Evolutionary conservation across 1,140 invertebrate species (phyloP).

Genomic region (Scaptomyza montana): DNA sequence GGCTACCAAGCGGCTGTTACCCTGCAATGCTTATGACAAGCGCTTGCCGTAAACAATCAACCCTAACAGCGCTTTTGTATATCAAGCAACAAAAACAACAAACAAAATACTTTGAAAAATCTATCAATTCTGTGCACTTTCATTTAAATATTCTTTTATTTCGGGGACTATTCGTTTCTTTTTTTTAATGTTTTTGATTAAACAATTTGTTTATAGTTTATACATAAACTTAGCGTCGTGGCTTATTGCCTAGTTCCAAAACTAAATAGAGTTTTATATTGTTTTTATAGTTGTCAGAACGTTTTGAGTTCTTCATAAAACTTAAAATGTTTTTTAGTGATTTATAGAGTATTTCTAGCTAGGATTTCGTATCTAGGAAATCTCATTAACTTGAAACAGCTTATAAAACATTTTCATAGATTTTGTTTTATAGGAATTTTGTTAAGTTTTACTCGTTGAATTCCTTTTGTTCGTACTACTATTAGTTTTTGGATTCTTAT

Average conservation of each 20-base stretch:
- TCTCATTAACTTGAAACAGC: too few relatives aligned
- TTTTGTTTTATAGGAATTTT: too few relatives aligned
- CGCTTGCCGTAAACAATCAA: constrained; percentile 17
- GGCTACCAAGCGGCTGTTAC: constrained; percentile 21
- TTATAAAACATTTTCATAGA: too few relatives aligned
- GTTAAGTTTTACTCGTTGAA: too few relatives aligned
- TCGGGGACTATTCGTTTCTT: not conserved
- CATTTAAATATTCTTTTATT: constrained; percentile 2
- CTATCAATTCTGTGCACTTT: constrained; percentile 55
- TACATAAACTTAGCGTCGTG: too few relatives aligned
- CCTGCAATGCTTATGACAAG: constrained; percentile 35
- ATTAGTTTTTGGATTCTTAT: too few relatives aligned
- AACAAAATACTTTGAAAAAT: constrained; percentile 19
- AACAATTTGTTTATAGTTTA: not conserved
- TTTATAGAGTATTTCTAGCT: not conserved
- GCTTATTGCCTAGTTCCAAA: too few relatives aligned
- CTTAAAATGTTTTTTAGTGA: not conserved
- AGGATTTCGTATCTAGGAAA: not conserved
- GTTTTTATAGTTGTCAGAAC: not conserved
- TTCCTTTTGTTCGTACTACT: too few relatives aligned
- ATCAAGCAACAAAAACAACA: constrained; percentile 16
- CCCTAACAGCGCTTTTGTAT: constrained; percentile 15
- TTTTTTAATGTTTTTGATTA: constrained; percentile 1
- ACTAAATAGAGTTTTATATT: not conserved
- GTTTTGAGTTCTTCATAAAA: not conserved